Conservation (phyloP, 92 coral and sea anemone species). For the Desmophyllum pertusum region DNA sequence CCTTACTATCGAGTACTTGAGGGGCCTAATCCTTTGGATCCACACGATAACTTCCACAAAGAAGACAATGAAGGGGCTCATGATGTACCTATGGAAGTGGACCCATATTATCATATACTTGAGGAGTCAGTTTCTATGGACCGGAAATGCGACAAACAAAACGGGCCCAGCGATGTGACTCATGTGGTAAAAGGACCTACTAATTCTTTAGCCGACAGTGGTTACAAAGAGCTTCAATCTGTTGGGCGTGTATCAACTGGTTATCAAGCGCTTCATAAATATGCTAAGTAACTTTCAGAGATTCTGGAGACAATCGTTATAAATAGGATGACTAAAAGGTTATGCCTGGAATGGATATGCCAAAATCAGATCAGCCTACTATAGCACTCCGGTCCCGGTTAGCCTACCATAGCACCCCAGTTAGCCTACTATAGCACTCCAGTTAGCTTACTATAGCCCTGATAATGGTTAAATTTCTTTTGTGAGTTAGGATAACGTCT, state of each 20-base stretch:
- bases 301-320: not conserved
- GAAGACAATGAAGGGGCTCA: not conserved
- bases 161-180: not conserved
- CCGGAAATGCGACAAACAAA: not conserved
- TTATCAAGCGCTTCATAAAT: slow-evolving; percentile 13
- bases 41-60: not conserved
- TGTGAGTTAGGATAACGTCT: too few species aligned
- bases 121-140: not conserved
- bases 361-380: too few species aligned
- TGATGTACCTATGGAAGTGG: not conserved
- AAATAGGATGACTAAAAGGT: not conserved
- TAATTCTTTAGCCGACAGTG: not conserved
- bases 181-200: not conserved
- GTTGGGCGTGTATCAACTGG: not conserved
- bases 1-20: not conserved
- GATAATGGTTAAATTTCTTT: too few species aligned
- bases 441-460: too few species aligned
- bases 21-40: not conserved
- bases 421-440: too few species aligned
- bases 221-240: slow-evolving; percentile 11
- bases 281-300: not conserved
- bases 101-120: not conserved
- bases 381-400: too few species aligned
- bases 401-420: too few species aligned
- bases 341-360: too few species aligned